Evolutionary conservation across 2,797 vertebrate genomes (phyloP).

Genomic region (Darevskia mixta): DNA sequence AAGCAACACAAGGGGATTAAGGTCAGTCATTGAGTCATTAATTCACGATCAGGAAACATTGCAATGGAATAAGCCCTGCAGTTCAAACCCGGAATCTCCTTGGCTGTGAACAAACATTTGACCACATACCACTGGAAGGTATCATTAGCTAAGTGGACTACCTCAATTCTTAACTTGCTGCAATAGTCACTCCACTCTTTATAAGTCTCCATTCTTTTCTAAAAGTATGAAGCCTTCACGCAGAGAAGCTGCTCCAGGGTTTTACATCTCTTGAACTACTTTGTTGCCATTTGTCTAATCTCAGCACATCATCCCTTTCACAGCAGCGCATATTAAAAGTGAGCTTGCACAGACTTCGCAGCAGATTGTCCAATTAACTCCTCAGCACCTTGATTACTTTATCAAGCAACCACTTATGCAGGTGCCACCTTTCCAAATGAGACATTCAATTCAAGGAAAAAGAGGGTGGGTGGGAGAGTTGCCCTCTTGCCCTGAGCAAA

Average conservation of each 20-base stretch:
- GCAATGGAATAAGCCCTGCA: background rate
- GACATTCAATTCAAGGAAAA: slow-evolving; percentile 39
- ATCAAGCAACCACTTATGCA: slow-evolving; percentile 39
- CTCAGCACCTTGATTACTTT: slow-evolving; percentile 41
- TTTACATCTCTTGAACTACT: slow-evolving; percentile 34
- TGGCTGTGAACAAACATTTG: background rate
- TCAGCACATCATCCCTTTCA: slow-evolving; percentile 42
- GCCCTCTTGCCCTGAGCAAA: slow-evolving; percentile 22
- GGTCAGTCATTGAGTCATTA: background rate
- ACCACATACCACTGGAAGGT: background rate
- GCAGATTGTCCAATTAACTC: slow-evolving; percentile 34
- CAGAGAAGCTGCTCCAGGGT: background rate
- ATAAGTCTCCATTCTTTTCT: background rate
- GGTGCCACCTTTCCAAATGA: slow-evolving; percentile 12
- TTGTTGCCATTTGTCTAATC: slow-evolving; percentile 48
- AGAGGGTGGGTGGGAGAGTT: slow-evolving; percentile 15
- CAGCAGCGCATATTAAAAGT: slow-evolving; percentile 30
- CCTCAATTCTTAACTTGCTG: background rate
- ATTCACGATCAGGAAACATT: slow-evolving; percentile 1
- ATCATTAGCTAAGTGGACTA: background rate
- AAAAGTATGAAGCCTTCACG: background rate
- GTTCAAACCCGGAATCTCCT: background rate
- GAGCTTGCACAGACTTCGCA: slow-evolving; percentile 43
- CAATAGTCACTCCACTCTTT: background rate
- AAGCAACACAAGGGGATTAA: background rate